These are phyloP conservation scores for Spongia lamella DNA, from an alignment of 37 sponge, comb jelly and placozoan genomes.

Conservation along the genomic window DNA sequence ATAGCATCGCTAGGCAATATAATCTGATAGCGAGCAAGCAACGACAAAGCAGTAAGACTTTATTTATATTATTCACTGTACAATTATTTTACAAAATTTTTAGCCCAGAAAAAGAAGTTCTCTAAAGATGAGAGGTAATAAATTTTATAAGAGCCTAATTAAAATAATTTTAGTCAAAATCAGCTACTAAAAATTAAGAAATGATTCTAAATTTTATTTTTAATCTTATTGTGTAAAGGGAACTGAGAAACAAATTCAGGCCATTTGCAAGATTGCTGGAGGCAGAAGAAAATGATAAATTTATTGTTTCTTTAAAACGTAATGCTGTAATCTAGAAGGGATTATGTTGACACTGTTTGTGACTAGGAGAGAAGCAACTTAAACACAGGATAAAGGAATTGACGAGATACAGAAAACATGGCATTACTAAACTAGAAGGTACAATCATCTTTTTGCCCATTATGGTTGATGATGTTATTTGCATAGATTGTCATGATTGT, in stretches of 20 bases:
- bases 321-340: neutral
- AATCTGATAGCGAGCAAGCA: slow-evolving; percentile 67
- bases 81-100: slow-evolving; percentile 1
- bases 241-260: slow-evolving; percentile 50
- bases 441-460: neutral
- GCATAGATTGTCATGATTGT: neutral
- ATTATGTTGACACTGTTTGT: neutral
- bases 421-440: slow-evolving; percentile 72
- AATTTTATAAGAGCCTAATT: neutral
- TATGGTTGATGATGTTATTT: too few species aligned
- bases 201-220: too few species aligned
- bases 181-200: too few species aligned
- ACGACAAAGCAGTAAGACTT: slow-evolving; percentile 42
- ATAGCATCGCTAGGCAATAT: slow-evolving; percentile 58
- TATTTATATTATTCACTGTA: neutral
- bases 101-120: slow-evolving; percentile 57
- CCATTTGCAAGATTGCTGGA: slow-evolving; percentile 63
- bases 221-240: slow-evolving; percentile 28
- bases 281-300: slow-evolving; percentile 55
- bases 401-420: slow-evolving; percentile 54
- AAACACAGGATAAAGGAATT: slow-evolving; percentile 63
- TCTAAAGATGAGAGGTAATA: slow-evolving; percentile 67
- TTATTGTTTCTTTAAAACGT: slow-evolving; percentile 68
- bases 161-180: too few species aligned
- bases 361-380: slow-evolving; percentile 61